Conservation (phyloP, 1,140 invertebrate species). For the Manduca sexta region DNA sequence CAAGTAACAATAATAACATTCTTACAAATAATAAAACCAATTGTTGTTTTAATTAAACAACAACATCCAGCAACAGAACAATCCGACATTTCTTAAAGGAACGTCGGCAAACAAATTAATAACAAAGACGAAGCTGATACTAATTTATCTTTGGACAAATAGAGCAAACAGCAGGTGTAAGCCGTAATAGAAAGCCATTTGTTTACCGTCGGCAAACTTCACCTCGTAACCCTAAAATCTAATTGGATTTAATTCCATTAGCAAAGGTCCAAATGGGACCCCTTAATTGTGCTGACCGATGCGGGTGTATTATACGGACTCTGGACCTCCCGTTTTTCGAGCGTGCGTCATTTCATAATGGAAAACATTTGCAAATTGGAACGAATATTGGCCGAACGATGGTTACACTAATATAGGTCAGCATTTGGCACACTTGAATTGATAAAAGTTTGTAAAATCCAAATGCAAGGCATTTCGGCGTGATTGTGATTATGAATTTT, state of each 20-base stretch:
- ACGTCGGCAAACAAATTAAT: slow-evolving; percentile 18
- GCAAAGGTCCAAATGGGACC: slow-evolving; percentile 59
- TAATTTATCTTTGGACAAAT: slow-evolving; percentile 38
- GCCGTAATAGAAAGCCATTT: slow-evolving; percentile 57
- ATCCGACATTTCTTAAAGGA: too few species aligned
- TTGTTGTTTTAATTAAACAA: too few species aligned
- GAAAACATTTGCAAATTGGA: slow-evolving; percentile 36
- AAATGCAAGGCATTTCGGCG: too few species aligned
- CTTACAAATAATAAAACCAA: too few species aligned
- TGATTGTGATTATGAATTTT: too few species aligned
- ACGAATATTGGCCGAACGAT: slow-evolving; percentile 6
- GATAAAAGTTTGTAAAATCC: too few species aligned
- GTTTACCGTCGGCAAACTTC: slow-evolving; percentile 64
- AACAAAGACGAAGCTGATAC: slow-evolving; percentile 23
- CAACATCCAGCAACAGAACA: too few species aligned
- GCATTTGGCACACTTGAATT: too few species aligned
- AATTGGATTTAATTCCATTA: slow-evolving; percentile 72
- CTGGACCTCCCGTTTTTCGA: slow-evolving; percentile 14
- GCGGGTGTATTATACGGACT: slow-evolving; percentile 48
- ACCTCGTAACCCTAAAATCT: slow-evolving; percentile 68
- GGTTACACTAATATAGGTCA: too few species aligned
- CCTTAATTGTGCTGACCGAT: slow-evolving; percentile 67
- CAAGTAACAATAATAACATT: too few species aligned
- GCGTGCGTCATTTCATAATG: slow-evolving; percentile 33
- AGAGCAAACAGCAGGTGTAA: slow-evolving; percentile 52